Evolutionary conservation across 2,888 invertebrate genomes (phyloP), one percentile per base, ranked within the genome.

Genomic region (Iselma pallidipennis): DNA sequence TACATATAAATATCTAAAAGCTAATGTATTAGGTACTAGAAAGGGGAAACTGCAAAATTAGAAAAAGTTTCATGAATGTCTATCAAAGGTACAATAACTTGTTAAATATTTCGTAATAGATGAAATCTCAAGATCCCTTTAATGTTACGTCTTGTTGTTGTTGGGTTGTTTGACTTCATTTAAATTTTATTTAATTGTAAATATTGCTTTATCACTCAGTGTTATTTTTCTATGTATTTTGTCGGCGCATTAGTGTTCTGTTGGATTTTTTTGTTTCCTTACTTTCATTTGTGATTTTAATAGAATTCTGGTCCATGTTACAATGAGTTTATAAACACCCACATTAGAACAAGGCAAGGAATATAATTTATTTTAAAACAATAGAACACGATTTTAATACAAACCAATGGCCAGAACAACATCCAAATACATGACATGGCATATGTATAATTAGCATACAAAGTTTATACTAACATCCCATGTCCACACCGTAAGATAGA

Each of bases 361-460:
- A 78, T 78, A 78, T 78, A 80, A 80, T 80, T 81, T 80, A 80
- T 79, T 80, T 80, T 76, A 74, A 78, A 78, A 81, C 81, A 81
- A 81, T 81, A 78, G 81, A 77, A 80, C 80, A 79, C 76, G 79
- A 76, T 77, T 76, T 80, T 78, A 80, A 78, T 80, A 78, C 77
- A 77, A 78, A 74, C 45, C 45, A 77, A 80, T 80, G 76, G 78
- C 76, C 79, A 73, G 75, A 77, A 76, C 76, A 76, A 80, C 80
- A 79, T 77, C 77, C 77, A 78, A 79, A 78, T 80, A 81, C 80
- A 80, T 78, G 81, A 78, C 80, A 77, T 66, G 78, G 75, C 78
- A 77, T 79, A 77, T 81, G 78, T 79, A 75, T 75, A 80, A 81
- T 81, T 81, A 81, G 80, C 81, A 80, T 81, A 81, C 78, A 78